These are phyloP conservation scores for human DNA, from an alignment of 2,113 vertebrate genomes.

Conservation along the genomic window GRCh38 chr18:62516501-62517000, in stretches of 20 bases:
- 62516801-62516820: background rate
- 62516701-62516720: background rate
- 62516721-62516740: background rate
- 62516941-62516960: background rate
- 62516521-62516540: background rate
- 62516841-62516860: background rate
- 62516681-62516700: background rate
- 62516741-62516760: background rate
- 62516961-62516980: background rate
- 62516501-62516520: background rate
- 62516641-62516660: background rate
- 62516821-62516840: background rate
- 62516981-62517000: background rate
- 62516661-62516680: background rate
- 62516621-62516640: background rate
- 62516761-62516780: background rate
- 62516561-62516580: slow-evolving; percentile 17
- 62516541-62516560: background rate
- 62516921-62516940: background rate
- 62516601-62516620: background rate
- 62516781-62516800: too few relatives aligned
- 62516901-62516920: background rate
- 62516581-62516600: background rate
- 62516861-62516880: background rate
- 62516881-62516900: background rate